phyloP scores from a whole-genome alignment of 2,888 invertebrate genomes.

The Unio pictorum region DNA sequence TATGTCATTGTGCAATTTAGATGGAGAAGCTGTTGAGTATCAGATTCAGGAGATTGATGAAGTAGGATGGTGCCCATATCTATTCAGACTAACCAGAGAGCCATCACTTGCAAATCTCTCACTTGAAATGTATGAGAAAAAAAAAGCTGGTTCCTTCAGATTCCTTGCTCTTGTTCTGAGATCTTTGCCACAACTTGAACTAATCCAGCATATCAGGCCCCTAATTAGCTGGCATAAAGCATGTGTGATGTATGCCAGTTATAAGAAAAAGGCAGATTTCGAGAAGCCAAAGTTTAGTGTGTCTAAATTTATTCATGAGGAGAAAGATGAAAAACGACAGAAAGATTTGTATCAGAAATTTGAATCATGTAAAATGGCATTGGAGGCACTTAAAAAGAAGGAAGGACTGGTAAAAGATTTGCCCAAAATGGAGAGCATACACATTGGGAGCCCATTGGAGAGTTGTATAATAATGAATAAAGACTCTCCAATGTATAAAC shows the following conservation, averaged over 20 bases:
- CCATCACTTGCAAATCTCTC: conserved; percentile 13
- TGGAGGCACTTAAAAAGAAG: too few species aligned
- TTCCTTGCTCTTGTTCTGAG: conserved; percentile 19
- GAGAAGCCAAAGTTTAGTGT: background rate
- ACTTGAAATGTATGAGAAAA: conserved; percentile 8
- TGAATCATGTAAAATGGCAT: too few species aligned
- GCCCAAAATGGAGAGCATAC: too few species aligned
- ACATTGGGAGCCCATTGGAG: too few species aligned
- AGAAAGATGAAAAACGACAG: too few species aligned
- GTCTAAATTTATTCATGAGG: too few species aligned
- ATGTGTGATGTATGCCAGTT: conserved; percentile 25
- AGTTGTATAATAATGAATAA: conserved; percentile 27
- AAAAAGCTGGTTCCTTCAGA: conserved; percentile 3
- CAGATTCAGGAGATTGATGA: background rate
- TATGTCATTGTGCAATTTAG: background rate
- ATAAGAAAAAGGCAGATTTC: conserved; percentile 31
- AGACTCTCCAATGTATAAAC: conserved; percentile 13
- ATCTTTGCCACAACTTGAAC: conserved; percentile 5
- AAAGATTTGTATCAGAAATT: too few species aligned
- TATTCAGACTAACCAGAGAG: conserved; percentile 15
- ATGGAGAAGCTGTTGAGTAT: conserved; percentile 1
- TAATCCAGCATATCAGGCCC: conserved; percentile 20
- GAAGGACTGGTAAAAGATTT: too few species aligned
- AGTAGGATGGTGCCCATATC: background rate
- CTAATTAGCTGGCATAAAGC: conserved; percentile 39